A percentile compares a stretch with the other conserved stretches of the same genome.
Conservation (phyloP, 2,797 vertebrate species). For the Phrynocephalus vlangalii region DNA sequence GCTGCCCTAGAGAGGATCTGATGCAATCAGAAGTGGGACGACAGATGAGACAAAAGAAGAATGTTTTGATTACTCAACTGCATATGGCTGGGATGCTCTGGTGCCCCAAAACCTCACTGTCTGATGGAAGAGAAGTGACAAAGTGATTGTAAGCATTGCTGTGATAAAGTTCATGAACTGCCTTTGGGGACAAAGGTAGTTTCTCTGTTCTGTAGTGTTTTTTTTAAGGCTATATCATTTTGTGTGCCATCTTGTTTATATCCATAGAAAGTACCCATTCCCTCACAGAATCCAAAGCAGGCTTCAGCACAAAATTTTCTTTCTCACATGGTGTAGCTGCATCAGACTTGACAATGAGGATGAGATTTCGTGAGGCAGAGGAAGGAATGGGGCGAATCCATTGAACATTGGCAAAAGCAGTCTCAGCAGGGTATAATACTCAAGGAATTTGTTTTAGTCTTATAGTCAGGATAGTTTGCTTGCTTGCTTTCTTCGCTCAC, state of each 20-base stretch:
- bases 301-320: neutral
- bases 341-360: neutral
- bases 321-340: neutral
- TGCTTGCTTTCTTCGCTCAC: neutral
- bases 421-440: neutral
- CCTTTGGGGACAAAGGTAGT: neutral
- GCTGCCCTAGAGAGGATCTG: neutral
- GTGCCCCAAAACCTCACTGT: neutral
- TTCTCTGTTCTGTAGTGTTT: neutral
- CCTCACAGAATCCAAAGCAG: neutral
- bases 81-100: neutral
- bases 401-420: neutral
- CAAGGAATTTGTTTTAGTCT: neutral
- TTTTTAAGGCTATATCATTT: conserved; percentile 1
- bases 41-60: neutral
- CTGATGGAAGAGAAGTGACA: neutral
- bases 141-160: neutral
- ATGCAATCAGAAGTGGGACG: neutral
- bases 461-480: neutral
- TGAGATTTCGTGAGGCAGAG: neutral
- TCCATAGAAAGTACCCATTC: neutral
- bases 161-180: neutral
- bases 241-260: neutral
- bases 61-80: neutral
- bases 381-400: neutral